Evolutionary conservation across 2,797 vertebrate species (phyloP), one percentile per base, ranked within the genome.

Genomic region (Sebastes hopkinsi): DNA sequence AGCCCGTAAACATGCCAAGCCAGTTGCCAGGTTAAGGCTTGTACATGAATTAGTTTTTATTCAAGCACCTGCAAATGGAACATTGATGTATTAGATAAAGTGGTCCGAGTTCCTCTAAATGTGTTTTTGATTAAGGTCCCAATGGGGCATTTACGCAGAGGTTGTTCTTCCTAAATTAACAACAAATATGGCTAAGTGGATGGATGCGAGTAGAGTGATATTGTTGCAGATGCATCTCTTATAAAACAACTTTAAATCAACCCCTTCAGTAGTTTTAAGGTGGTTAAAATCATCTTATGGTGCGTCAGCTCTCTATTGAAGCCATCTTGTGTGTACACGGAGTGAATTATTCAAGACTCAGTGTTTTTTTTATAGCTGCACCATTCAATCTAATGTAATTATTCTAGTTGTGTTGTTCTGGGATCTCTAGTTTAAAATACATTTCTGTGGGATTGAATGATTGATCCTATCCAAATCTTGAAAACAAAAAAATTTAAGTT

Each of bases 121-220:
- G 92, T 81, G 85, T 92, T 95, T 95, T 92, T 88, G 30, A 88
- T 95, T 92, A 93, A 79, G 54, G 68, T 78, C 82, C 46, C 54
- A 46, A 56, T 59, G 83, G 81, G 50, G 52, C 71, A 81, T 78
- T 73, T 27, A 68, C 4, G 79, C 52, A 18, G 22, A 8, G 34
- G 68, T 23, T 82, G 38, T 88, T 85, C 67, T 64, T 79, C 25
- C 46, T 72, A 78, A 91, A 91, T 92, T 79, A 84, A 77, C 36
- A 72, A 86, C 72, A 85, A 90, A 88, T 79, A 72, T 13, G 38
- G 23, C n/a, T 50, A 5, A 70, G 76, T 4, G 59, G 81, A 81
- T 13, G 42, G 75, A 82, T 60, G 25, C 2, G 10, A 77, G n/a
- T 5, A 32, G 25, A 76, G 69, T 1, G 4, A 75, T 59, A 61